These are phyloP conservation scores for Dynastes tityus DNA, from an alignment of 2,888 invertebrate species.

Conservation along the genomic window DNA sequence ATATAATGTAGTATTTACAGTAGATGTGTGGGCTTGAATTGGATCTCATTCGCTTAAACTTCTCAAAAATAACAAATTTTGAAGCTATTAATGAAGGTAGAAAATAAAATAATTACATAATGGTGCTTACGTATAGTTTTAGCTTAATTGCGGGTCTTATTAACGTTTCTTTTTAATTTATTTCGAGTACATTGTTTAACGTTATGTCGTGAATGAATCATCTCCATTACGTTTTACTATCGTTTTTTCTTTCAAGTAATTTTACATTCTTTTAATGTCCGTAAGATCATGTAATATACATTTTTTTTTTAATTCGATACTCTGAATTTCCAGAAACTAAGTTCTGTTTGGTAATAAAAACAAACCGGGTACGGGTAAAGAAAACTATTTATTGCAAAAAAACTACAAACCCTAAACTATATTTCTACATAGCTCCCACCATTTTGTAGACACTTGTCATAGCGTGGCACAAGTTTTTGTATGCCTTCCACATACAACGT, in stretches of 20 bases:
- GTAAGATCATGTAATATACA: too few relatives aligned
- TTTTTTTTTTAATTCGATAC: too few relatives aligned
- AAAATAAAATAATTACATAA: slow-evolving; percentile 10
- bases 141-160: neutral
- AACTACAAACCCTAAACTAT: too few relatives aligned
- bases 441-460: too few relatives aligned
- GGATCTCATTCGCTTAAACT: neutral
- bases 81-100: slow-evolving; percentile 1
- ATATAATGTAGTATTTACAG: neutral
- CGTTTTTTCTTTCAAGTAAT: neutral
- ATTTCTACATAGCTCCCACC: too few relatives aligned
- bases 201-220: neutral
- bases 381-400: too few relatives aligned
- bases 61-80: slow-evolving; percentile 5
- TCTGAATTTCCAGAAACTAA: too few relatives aligned
- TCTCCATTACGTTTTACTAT: neutral
- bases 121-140: neutral
- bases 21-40: slow-evolving; percentile 6
- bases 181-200: slow-evolving; percentile 6
- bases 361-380: too few relatives aligned
- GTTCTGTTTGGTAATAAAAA: too few relatives aligned
- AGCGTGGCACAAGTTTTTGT: too few relatives aligned
- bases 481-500: too few relatives aligned
- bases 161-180: neutral
- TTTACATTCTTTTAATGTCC: too few relatives aligned